Base-by-base conservation (phyloP, 23 tunicate species). In the Ciona savignyi region DNA sequence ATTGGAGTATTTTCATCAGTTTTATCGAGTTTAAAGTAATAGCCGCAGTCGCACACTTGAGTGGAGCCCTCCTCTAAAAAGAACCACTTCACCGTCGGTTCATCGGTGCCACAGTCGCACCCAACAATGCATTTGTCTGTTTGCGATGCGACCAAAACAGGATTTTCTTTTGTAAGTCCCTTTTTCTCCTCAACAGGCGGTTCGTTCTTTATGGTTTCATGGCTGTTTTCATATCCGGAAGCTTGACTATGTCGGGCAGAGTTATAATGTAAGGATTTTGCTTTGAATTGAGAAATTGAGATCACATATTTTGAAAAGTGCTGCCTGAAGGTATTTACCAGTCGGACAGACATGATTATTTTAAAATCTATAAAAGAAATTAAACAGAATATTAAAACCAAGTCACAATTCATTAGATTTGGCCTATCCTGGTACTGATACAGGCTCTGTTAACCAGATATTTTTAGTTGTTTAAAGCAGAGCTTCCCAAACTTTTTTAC, bases 121-220 rank as follows among this genome's bases (percentile, higher is more conserved):
- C 97, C 97, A 51, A 91, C 91, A 30, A 91, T 91, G 24, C 82
- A 65, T 80, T 81, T 91, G 65, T 73, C 63, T 22, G 97, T 76
- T n/a, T 72, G 63, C 19, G 91, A 84, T 51, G 97, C 88, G 27
- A 91, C 97, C 6, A 84, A 25, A 28, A 80, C 26, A 30, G 97
- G 97, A 62, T 91, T 76, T 29, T 91, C 91, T 73, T 76, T 80
- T 70, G 42, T 42, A 30, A 3, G 65, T n/a, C 89, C 97, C 29
- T 60, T 68, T 23, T 76, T 81, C n/a, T 71, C 33, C 11, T n/a
- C 67, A 4, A 22, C 24, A 9, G 15, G 15, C 23, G 67, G 24
- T 63, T 63, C 67, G 6, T 11, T 25, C 4, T 4, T 25, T 9
- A 22, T 9, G 4, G 15, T 22, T 9, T 4, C 15, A 63, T 9